phyloP scores from a whole-genome alignment of 2,113 vertebrate genomes.

The Solenodon paradoxus region DNA sequence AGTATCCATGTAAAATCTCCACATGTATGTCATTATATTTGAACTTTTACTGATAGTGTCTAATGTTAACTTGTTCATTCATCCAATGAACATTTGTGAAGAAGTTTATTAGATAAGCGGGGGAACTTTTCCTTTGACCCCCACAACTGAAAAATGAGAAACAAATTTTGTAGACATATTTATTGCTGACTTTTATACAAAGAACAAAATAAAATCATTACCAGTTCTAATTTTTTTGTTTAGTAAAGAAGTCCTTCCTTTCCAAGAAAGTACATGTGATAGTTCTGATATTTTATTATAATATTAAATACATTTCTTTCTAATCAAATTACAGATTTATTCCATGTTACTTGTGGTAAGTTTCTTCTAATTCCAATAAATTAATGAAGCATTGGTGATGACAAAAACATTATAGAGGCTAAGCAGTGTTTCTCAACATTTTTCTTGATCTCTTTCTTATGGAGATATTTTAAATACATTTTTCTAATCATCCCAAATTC shows the following conservation, averaged over 20 bases:
- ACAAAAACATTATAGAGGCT: not conserved
- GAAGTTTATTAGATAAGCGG: too few relatives aligned
- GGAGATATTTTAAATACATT: not conserved
- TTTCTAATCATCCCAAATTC: not conserved
- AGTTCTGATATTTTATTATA: not conserved
- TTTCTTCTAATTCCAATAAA: not conserved
- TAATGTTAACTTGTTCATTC: too few relatives aligned
- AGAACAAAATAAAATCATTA: not conserved
- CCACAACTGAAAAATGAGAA: not conserved
- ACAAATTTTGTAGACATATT: not conserved
- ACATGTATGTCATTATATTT: too few relatives aligned
- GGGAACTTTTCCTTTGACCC: too few relatives aligned
- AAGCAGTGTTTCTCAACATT: not conserved
- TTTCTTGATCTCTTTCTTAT: not conserved
- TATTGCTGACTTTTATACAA: not conserved
- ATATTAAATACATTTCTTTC: not conserved
- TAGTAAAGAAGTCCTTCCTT: not conserved
- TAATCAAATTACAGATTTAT: not conserved
- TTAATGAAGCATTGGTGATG: not conserved
- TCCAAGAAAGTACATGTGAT: not conserved
- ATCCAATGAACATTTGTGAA: too few relatives aligned
- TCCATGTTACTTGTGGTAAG: not conserved
- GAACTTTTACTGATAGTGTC: too few relatives aligned
- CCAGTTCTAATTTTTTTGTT: not conserved
- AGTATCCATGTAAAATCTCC: too few relatives aligned